These are phyloP conservation scores for Noctua fimbriata DNA, from an alignment of 2,888 invertebrate species.

Conservation along the genomic window DNA sequence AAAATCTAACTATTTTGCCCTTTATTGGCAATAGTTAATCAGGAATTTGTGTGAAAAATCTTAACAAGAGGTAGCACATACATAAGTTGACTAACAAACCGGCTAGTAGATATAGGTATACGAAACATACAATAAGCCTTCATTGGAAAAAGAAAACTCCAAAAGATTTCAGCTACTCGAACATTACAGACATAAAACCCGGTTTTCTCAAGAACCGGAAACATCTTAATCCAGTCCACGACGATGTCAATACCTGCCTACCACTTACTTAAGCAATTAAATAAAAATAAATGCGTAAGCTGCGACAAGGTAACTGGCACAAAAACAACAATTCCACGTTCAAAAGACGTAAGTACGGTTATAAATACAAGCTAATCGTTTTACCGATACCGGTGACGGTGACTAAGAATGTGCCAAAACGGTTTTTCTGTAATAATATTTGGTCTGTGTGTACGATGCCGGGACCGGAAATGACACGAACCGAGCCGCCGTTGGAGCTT, in stretches of 20 bases:
- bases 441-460: constrained; percentile 49
- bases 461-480: constrained; percentile 61
- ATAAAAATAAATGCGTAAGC: constrained; percentile 37
- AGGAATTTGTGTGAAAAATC: not conserved
- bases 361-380: constrained; percentile 58
- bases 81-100: not conserved
- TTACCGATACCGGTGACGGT: constrained; percentile 50
- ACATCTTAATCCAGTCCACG: not conserved
- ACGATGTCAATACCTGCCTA: not conserved
- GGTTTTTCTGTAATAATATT: constrained; percentile 61
- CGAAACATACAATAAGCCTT: too few relatives aligned
- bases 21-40: not conserved
- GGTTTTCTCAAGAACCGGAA: constrained; percentile 2
- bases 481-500: constrained; percentile 46
- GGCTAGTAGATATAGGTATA: not conserved
- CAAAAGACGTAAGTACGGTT: constrained; percentile 33
- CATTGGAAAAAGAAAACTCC: not conserved
- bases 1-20: not conserved
- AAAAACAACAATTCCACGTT: constrained; percentile 30
- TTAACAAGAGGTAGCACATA: not conserved
- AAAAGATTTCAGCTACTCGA: not conserved
- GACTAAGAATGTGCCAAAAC: constrained; percentile 54
- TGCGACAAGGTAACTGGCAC: not conserved
- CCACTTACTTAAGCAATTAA: constrained; percentile 12
- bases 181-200: not conserved